phyloP scores from a whole-genome alignment of 2,797 vertebrate species.

The Melopsittacus undulatus region DNA sequence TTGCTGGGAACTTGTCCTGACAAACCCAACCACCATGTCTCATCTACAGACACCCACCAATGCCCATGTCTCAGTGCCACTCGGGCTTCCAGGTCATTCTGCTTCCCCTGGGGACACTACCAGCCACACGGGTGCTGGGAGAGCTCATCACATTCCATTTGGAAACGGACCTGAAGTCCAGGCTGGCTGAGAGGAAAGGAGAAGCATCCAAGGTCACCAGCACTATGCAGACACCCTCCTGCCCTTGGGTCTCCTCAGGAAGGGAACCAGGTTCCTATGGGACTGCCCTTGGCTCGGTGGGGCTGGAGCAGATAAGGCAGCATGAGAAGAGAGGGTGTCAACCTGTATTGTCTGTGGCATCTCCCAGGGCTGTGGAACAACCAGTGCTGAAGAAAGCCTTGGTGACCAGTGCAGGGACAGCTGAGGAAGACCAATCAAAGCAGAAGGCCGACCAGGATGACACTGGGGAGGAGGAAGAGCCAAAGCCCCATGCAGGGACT shows the following conservation, averaged over 20 bases:
- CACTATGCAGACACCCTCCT: background rate
- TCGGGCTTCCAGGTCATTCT: background rate
- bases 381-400: conserved; percentile 1
- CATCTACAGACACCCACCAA: background rate
- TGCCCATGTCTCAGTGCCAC: background rate
- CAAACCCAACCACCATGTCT: background rate
- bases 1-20: background rate
- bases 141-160: background rate
- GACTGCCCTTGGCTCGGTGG: background rate
- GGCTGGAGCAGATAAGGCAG: conserved; percentile 7
- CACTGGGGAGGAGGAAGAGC: background rate
- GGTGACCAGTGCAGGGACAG: background rate
- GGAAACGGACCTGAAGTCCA: background rate
- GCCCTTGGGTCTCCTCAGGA: background rate
- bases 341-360: background rate
- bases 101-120: background rate
- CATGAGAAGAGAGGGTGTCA: background rate
- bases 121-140: background rate
- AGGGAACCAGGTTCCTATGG: background rate
- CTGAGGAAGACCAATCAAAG: conserved; percentile 34
- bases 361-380: background rate
- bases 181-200: background rate
- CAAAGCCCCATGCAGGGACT: background rate
- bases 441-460: conserved; percentile 28
- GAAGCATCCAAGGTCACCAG: background rate